Percentiles rank a stretch among this genome's conserved stretches.
Evolutionary conservation across 1,140 invertebrate species (phyloP).

Genomic region (Steinernema feltiae): DNA sequence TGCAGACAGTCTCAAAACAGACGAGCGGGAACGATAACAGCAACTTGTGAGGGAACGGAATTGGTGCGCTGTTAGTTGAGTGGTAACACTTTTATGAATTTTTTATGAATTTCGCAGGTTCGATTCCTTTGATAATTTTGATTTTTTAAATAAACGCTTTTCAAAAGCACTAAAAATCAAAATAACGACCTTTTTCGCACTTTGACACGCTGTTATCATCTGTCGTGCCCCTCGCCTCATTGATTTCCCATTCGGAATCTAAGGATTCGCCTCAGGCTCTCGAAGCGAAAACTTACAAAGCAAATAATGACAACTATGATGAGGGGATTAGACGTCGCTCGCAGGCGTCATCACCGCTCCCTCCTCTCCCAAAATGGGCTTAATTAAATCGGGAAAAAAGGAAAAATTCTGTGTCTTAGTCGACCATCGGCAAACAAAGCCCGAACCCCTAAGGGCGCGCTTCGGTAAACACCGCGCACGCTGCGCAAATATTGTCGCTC

Average conservation of each 20-base stretch:
- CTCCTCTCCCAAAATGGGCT: neutral
- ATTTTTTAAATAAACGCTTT: too few relatives aligned
- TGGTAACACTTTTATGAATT: too few relatives aligned
- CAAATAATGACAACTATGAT: slow-evolving; percentile 8
- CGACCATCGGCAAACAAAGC: neutral
- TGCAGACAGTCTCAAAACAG: too few relatives aligned
- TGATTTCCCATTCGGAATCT: neutral
- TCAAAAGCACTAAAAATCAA: too few relatives aligned
- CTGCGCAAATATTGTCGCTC: slow-evolving; percentile 1
- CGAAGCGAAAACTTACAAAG: slow-evolving; percentile 2
- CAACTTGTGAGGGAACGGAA: too few relatives aligned
- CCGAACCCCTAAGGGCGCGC: neutral
- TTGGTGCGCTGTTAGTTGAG: too few relatives aligned
- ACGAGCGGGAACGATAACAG: too few relatives aligned
- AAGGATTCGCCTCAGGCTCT: neutral
- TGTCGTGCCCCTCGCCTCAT: neutral
- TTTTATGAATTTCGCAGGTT: too few relatives aligned
- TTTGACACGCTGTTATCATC: too few relatives aligned
- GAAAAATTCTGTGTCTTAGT: neutral
- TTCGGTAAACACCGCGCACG: neutral
- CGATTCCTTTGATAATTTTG: too few relatives aligned
- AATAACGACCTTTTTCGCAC: too few relatives aligned
- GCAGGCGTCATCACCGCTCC: neutral
- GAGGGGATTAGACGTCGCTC: neutral
- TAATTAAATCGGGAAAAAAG: neutral